A percentile compares a stretch with the other conserved stretches of the same genome.
phyloP scores from a whole-genome alignment of 2,888 invertebrate species.

The Geotrupes spiniger region DNA sequence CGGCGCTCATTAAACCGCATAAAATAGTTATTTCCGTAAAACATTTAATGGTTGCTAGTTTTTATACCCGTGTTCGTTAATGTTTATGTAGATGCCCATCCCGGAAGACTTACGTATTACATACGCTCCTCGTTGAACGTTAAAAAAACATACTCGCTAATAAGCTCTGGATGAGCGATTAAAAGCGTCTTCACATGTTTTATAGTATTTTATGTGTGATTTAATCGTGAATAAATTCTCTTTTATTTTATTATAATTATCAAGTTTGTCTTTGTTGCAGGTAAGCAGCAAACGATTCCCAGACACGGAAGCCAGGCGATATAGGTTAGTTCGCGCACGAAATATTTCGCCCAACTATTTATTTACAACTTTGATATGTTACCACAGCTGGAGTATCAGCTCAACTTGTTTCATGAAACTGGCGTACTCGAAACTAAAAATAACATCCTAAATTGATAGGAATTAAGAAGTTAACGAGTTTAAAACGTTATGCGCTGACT shows the following conservation, averaged over 20 bases:
- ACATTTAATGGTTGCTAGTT: no score
- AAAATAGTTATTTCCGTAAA: no score
- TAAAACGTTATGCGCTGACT: slow-evolving; percentile 25
- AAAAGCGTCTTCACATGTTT: background rate
- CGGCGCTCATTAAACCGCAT: no score
- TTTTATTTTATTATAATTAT: no score
- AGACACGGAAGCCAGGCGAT: background rate
- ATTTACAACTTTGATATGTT: slow-evolving; percentile 16
- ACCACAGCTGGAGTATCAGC: slow-evolving; percentile 19
- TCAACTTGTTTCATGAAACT: slow-evolving; percentile 20
- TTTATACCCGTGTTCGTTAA: no score
- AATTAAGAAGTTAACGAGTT: slow-evolving; percentile 24
- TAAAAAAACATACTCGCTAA: background rate
- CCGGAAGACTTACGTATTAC: background rate
- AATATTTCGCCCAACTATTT: background rate
- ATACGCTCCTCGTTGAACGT: background rate
- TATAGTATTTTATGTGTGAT: no score
- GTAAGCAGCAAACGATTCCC: slow-evolving; percentile 8
- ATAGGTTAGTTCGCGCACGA: no score
- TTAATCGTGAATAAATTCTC: no score
- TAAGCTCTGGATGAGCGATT: background rate
- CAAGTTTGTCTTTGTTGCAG: slow-evolving; percentile 7
- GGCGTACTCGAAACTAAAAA: slow-evolving; percentile 23
- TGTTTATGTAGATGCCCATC: background rate
- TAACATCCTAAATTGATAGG: slow-evolving; percentile 26